phyloP scores from a whole-genome alignment of 2,797 vertebrate species.

The Crypturellus tataupa region DNA sequence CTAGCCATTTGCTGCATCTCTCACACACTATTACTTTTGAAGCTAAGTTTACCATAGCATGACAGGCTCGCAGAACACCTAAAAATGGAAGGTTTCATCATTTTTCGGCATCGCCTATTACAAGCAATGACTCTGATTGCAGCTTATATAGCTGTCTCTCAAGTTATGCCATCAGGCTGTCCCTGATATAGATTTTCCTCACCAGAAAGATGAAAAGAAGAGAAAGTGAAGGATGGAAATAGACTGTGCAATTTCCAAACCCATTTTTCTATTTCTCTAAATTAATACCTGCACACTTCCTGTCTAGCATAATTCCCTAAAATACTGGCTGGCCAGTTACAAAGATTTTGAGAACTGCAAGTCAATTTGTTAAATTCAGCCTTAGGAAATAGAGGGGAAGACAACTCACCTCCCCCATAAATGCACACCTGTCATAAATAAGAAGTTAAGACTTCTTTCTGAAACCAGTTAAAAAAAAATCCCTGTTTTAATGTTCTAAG shows the following conservation, averaged over 20 bases:
- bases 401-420: neutral
- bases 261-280: conserved; percentile 13
- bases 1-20: neutral
- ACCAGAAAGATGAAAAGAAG: neutral
- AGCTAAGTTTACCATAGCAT: neutral
- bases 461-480: neutral
- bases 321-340: neutral
- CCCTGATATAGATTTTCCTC: neutral
- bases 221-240: neutral
- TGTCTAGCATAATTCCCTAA: neutral
- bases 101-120: neutral
- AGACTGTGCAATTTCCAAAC: neutral
- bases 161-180: neutral
- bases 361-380: neutral
- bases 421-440: neutral
- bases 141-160: neutral
- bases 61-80: neutral
- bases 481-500: neutral
- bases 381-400: neutral
- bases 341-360: neutral
- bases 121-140: neutral
- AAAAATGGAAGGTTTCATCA: neutral
- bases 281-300: neutral
- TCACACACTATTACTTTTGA: neutral
- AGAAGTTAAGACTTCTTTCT: neutral